Evolutionary conservation across 2,888 invertebrate species (phyloP).

Genomic region (Polylopha cassiicola): DNA sequence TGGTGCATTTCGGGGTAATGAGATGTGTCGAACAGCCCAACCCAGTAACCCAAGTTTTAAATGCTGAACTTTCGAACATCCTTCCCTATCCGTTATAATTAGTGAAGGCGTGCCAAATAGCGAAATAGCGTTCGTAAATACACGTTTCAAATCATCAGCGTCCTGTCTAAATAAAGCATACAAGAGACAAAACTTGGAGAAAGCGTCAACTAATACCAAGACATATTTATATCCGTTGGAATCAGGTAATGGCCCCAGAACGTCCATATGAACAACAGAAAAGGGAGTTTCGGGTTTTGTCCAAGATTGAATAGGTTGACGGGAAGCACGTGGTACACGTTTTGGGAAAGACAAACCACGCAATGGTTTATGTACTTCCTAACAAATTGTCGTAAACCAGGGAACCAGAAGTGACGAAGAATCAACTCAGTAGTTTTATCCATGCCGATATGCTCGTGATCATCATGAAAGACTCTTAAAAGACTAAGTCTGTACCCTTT

Average conservation of each 20-base stretch:
- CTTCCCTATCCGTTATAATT: background rate
- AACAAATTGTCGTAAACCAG: no score
- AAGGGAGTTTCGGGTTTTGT: slow-evolving; percentile 6
- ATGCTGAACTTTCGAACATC: background rate
- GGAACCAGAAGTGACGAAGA: background rate
- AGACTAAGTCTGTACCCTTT: background rate
- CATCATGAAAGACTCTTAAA: background rate
- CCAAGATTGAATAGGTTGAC: slow-evolving; percentile 10
- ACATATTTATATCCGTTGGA: slow-evolving; percentile 11
- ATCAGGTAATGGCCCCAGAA: no score
- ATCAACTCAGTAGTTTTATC: background rate
- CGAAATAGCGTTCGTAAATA: background rate
- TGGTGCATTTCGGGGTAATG: no score
- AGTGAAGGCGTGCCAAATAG: background rate
- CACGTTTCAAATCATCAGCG: background rate
- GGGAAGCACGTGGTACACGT: slow-evolving; percentile 5
- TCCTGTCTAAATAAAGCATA: background rate
- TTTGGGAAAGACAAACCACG: slow-evolving; percentile 7
- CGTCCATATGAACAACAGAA: slow-evolving; percentile 3
- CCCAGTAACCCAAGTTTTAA: background rate
- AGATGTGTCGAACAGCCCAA: background rate
- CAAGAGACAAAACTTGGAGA: slow-evolving; percentile 7
- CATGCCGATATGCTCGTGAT: background rate
- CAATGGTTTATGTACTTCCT: slow-evolving; percentile 2
- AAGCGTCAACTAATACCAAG: slow-evolving; percentile 5